phyloP scores from a whole-genome alignment of 2,888 invertebrate species.

The Mechanitis mazaeus region DNA sequence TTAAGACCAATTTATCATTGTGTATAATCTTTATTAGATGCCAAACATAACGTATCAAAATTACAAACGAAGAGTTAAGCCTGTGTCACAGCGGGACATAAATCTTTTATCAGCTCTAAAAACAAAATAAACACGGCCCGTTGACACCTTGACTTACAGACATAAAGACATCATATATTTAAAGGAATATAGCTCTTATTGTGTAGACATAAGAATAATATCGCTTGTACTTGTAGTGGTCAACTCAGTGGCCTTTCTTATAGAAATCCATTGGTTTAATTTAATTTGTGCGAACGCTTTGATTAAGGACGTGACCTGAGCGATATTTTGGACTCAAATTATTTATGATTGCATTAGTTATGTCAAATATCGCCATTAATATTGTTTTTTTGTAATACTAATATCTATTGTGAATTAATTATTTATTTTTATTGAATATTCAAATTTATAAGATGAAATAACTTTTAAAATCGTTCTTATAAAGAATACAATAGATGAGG shows the following conservation, averaged over 20 bases:
- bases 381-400: conserved; percentile 15
- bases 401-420: conserved; percentile 21
- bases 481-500: too few relatives aligned
- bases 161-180: conserved; percentile 17
- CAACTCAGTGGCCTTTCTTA: conserved; percentile 25
- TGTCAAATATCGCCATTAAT: conserved; percentile 20
- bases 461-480: too few relatives aligned
- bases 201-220: background rate
- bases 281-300: conserved; percentile 56
- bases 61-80: conserved; percentile 21
- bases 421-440: background rate
- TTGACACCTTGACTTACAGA: conserved; percentile 40
- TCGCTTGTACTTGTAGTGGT: background rate
- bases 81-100: conserved; percentile 45
- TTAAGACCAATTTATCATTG: background rate
- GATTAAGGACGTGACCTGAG: conserved; percentile 45
- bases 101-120: conserved; percentile 47
- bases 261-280: conserved; percentile 45
- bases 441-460: background rate
- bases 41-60: conserved; percentile 10
- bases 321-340: conserved; percentile 43
- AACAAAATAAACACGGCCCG: conserved; percentile 43
- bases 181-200: background rate
- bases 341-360: conserved; percentile 35
- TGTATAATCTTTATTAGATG: conserved; percentile 10